Percentiles rank a stretch among this genome's conserved stretches.
Evolutionary conservation across 2,888 invertebrate species (phyloP).

Genomic region (Gerris lacustris): DNA sequence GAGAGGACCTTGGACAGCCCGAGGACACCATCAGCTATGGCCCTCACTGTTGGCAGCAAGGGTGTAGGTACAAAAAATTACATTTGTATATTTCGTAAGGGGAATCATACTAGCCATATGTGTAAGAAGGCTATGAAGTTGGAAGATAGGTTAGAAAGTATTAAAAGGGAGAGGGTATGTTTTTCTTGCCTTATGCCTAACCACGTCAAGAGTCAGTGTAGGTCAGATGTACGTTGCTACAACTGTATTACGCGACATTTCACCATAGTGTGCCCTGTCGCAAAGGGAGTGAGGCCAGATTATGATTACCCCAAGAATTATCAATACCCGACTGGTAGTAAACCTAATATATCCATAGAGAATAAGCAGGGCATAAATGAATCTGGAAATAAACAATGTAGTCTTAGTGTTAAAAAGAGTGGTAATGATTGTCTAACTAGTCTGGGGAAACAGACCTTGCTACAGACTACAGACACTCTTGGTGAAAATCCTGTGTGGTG

Average conservation of each 20-base stretch:
- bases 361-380: background rate
- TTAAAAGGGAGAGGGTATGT: background rate
- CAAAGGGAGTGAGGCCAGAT: background rate
- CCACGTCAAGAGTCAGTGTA: background rate
- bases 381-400: background rate
- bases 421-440: no score
- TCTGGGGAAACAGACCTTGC: no score
- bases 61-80: background rate
- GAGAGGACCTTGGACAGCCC: no score
- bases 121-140: constrained; percentile 2
- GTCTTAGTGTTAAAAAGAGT: background rate
- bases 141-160: background rate
- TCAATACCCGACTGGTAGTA: no score
- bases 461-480: background rate
- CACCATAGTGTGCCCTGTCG: constrained; percentile 9
- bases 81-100: background rate
- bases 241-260: constrained; percentile 2
- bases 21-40: no score
- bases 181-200: background rate
- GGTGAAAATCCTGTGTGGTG: background rate
- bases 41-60: background rate
- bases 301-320: no score
- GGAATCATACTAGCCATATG: background rate
- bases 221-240: background rate
- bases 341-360: no score